Conservation (phyloP, 2,888 invertebrate species). For the Drosophila picticornis region DNA sequence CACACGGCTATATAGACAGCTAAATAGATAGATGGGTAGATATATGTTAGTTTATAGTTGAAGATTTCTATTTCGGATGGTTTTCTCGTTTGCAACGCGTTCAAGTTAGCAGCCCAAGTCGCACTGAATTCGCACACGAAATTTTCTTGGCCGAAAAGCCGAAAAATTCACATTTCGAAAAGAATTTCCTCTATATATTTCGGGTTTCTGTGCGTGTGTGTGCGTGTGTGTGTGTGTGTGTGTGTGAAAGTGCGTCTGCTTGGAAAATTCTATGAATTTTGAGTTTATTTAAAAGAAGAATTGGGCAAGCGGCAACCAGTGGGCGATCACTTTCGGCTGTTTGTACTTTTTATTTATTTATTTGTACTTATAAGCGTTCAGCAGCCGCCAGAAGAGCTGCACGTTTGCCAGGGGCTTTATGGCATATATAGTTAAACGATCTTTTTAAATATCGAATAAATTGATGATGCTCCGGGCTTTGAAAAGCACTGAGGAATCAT, state of each 20-base stretch:
- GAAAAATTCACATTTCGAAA: slow-evolving; percentile 78
- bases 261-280: slow-evolving; percentile 80
- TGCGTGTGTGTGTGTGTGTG: slow-evolving; percentile 18
- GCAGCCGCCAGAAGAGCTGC: slow-evolving; percentile 12
- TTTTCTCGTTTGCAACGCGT: slow-evolving; percentile 85
- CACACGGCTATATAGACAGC: slow-evolving; percentile 68
- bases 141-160: slow-evolving; percentile 72
- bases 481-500: neutral
- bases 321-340: slow-evolving; percentile 53
- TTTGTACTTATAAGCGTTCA: slow-evolving; percentile 47
- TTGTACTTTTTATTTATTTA: slow-evolving; percentile 61
- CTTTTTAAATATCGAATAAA: slow-evolving; percentile 23
- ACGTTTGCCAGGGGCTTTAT: slow-evolving; percentile 22
- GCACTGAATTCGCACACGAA: slow-evolving; percentile 85
- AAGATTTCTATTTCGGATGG: slow-evolving; percentile 74
- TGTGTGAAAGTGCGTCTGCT: slow-evolving; percentile 74
- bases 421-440: slow-evolving; percentile 2
- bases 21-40: slow-evolving; percentile 44
- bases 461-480: slow-evolving; percentile 16
- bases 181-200: slow-evolving; percentile 47
- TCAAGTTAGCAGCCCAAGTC: slow-evolving; percentile 86
- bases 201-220: slow-evolving; percentile 13
- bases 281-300: slow-evolving; percentile 73
- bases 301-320: slow-evolving; percentile 68
- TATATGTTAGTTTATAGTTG: slow-evolving; percentile 74